phyloP scores from a whole-genome alignment of 64 coral and sea anemone species.

The Anthopleura sola region DNA sequence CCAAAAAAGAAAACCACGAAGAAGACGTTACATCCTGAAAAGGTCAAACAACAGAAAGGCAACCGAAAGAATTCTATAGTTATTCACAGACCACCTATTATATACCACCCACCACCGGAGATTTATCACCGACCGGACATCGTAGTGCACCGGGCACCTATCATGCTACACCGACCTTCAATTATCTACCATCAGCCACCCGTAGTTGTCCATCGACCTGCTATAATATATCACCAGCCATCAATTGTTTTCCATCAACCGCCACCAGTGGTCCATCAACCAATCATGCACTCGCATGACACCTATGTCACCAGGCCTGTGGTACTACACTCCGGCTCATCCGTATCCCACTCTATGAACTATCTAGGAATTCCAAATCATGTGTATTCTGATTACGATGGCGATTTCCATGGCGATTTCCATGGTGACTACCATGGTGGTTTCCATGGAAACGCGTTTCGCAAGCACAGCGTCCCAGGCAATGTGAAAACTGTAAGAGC shows the following conservation, averaged over 20 bases:
- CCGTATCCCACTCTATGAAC: constrained; percentile 53
- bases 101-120: constrained; percentile 97
- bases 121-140: constrained; percentile 94
- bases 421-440: constrained; percentile 26
- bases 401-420: constrained; percentile 28
- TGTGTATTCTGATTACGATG: constrained; percentile 43
- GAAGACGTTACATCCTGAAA: constrained; percentile 43
- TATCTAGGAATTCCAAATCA: constrained; percentile 74
- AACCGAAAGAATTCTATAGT: constrained; percentile 83
- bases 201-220: constrained; percentile 90
- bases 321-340: constrained; percentile 58
- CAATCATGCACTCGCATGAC: constrained; percentile 86
- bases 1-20: constrained; percentile 29
- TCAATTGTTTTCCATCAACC: constrained; percentile 98
- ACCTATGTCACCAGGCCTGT: constrained; percentile 73
- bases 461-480: constrained; percentile 67
- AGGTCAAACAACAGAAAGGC: constrained; percentile 67
- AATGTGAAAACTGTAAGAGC: background rate
- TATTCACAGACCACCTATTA: constrained; percentile 96
- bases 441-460: constrained; percentile 57
- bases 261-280: constrained; percentile 82
- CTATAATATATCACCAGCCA: constrained; percentile 94
- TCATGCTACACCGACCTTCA: constrained; percentile 88
- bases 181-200: constrained; percentile 97
- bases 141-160: constrained; percentile 92